Base-by-base conservation (phyloP, 2,797 vertebrate genomes). In the Sorex maritimensis region DNA sequence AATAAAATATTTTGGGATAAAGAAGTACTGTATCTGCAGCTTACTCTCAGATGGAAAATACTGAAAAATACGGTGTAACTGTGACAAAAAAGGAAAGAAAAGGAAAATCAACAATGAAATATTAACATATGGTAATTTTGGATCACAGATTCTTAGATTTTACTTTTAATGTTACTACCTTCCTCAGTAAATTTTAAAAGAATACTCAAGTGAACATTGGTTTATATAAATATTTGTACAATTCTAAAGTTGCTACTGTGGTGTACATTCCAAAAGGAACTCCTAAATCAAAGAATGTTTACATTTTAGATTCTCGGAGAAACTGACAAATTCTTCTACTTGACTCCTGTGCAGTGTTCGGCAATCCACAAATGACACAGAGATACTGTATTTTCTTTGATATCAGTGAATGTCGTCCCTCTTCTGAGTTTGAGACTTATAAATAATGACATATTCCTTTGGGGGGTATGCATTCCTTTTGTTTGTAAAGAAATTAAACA, bases 231-330 rank as follows among this genome's bases (percentile, higher is more conserved):
- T 84, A 63, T 87, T 77, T 90, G 24, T 67, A 65, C 88, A 55
- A 87, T 71, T 93, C 30, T 78, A 41, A 85, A 83, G 5, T 3
- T 69, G 9, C 69, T 93, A 61, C 15, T 34, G 2, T 71, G 52
- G 41, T 4, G 72, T 87, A 77, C 41, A 85, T 65, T 63, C 15
- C 63, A 81, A 94, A 26, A 23, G 52, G 21, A 88, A 93, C 26
- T 81, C 73, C 94, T 26, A 30, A 87, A 65, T 94, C 75, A 84
- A 93, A 89, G 15, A 38, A 78, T n/a, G 73, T 13, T 71, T 12
- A 88, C n/a, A 92, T 63, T 69, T 85, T 69, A 72, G 3, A 61
- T 91, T 94, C 90, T 81, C 63, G 96, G 79, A 93, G 63, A 46
- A 49, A 74, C 23, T 65, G 21, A 73, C 21, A 81, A 74, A 28